Percentiles rank a stretch among this genome's conserved stretches.
Evolutionary conservation across 2,113 vertebrate species (phyloP).

Genomic region (Canis aureus): DNA sequence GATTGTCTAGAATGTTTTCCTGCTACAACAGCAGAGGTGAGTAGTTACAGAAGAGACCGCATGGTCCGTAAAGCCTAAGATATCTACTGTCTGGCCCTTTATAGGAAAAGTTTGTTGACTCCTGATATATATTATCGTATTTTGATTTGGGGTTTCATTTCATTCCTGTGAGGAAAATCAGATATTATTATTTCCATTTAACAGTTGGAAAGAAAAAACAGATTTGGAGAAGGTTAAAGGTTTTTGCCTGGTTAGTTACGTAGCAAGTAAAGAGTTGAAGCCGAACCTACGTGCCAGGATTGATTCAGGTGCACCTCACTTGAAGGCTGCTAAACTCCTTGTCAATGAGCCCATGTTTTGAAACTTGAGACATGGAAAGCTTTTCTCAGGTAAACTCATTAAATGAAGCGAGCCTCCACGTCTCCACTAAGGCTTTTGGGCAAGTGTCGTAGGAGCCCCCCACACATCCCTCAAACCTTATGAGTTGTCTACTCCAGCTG

Average conservation of each 20-base stretch:
- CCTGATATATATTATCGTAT: neutral
- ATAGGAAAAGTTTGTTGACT: constrained; percentile 3
- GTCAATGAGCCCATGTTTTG: neutral
- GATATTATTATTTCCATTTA: neutral
- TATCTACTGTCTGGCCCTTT: neutral
- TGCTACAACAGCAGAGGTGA: neutral
- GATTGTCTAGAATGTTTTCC: neutral
- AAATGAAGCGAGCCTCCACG: neutral
- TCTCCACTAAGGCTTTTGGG: neutral
- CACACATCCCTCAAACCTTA: neutral
- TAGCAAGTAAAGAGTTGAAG: neutral
- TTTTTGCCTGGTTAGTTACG: neutral
- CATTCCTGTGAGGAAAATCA: neutral
- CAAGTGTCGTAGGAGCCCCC: neutral
- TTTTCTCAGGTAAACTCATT: constrained; percentile 1
- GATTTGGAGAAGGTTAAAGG: neutral
- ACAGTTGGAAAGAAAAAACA: neutral
- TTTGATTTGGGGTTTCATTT: constrained; percentile 37
- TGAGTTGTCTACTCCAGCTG: neutral
- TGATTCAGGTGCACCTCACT: neutral
- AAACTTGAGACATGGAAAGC: neutral
- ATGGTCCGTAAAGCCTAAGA: neutral
- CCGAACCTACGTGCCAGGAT: neutral
- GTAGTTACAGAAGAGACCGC: neutral
- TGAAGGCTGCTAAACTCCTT: neutral